These are phyloP conservation scores for Dasypus novemcinctus DNA, from an alignment of 2,113 vertebrate genomes.

Conservation along the genomic window DNA sequence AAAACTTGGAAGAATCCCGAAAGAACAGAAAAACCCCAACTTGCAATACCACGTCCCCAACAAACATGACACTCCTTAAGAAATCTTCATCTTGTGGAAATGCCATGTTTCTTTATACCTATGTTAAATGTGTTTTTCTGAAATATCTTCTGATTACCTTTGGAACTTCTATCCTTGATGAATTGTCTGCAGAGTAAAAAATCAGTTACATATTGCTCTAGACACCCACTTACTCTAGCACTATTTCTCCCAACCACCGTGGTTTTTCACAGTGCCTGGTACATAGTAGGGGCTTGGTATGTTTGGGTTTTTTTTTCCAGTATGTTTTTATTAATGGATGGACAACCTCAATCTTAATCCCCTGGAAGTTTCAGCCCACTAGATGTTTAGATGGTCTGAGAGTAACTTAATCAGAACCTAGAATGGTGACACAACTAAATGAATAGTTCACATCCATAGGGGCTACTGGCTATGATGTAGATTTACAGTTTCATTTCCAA, in stretches of 20 bases:
- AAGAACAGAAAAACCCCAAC: neutral
- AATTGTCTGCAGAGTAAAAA: neutral
- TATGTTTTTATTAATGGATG: neutral
- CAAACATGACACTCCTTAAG: neutral
- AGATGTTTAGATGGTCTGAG: neutral
- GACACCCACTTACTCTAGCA: neutral
- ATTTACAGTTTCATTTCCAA: constrained; percentile 14
- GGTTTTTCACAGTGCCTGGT: neutral
- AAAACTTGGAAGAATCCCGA: neutral
- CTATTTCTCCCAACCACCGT: neutral
- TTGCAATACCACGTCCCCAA: neutral
- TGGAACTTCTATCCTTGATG: neutral
- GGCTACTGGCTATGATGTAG: neutral
- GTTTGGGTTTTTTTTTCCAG: neutral
- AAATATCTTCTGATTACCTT: neutral
- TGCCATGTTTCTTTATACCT: neutral
- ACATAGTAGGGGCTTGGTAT: neutral
- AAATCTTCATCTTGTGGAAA: neutral
- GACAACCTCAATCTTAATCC: neutral
- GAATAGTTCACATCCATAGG: neutral
- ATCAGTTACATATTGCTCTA: neutral
- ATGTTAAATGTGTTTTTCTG: neutral
- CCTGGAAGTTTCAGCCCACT: neutral
- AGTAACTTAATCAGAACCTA: neutral
- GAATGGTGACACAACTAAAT: neutral